phyloP scores from a whole-genome alignment of 2,113 vertebrate species.

The Siniperca knerii region DNA sequence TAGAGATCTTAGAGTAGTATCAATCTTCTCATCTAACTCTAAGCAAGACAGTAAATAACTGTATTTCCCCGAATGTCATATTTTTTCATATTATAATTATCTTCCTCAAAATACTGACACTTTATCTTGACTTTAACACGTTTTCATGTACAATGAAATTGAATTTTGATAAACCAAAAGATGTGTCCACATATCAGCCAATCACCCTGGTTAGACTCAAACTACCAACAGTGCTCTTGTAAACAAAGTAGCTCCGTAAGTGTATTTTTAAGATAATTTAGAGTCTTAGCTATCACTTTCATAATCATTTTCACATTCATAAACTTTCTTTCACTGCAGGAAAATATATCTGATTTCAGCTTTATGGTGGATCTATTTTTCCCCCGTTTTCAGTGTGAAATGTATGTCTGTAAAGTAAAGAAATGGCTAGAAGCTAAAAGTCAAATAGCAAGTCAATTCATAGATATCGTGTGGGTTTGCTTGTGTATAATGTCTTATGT shows the following conservation, averaged over 20 bases:
- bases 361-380: slow-evolving; percentile 21
- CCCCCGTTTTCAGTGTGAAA: slow-evolving; percentile 13
- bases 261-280: not conserved
- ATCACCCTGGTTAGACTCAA: not conserved
- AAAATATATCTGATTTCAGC: slow-evolving; percentile 15
- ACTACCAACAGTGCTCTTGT: not conserved
- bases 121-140: not conserved
- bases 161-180: not conserved
- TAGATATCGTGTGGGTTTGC: slow-evolving; percentile 38
- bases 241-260: not conserved
- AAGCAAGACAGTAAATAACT: not conserved
- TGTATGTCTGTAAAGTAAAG: not conserved
- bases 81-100: not conserved
- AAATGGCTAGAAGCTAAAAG: slow-evolving; percentile 45
- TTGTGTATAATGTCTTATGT: not conserved
- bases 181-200: not conserved
- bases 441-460: slow-evolving; percentile 60
- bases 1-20: not conserved
- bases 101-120: not conserved
- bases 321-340: not conserved
- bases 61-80: not conserved
- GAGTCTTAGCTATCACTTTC: not conserved
- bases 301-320: not conserved
- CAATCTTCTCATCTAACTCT: not conserved
- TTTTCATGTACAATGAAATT: not conserved